Evolutionary conservation across 1,140 invertebrate species (phyloP).

Genomic region (Dreissena rostriformis): DNA sequence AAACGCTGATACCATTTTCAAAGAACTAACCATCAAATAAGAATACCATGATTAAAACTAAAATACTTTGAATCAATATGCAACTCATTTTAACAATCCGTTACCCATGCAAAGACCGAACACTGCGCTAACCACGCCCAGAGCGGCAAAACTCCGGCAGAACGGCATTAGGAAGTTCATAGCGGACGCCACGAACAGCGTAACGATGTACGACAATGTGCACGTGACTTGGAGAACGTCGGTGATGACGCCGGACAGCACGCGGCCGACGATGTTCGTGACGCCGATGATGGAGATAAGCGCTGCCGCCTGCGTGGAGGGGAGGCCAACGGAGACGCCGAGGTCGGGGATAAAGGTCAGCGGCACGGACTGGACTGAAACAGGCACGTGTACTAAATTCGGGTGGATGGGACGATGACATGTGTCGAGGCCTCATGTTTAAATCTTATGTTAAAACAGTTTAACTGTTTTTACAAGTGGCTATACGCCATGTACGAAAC

Average conservation of each 20-base stretch:
- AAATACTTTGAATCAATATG: no score
- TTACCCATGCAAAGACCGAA: slow-evolving; percentile 78
- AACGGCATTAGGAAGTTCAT: slow-evolving; percentile 67
- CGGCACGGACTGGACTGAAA: slow-evolving; percentile 71
- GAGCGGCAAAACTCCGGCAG: slow-evolving; percentile 59
- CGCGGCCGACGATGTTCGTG: slow-evolving; percentile 69
- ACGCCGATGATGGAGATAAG: slow-evolving; percentile 75
- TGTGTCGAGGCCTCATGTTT: no score
- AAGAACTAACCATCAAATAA: no score
- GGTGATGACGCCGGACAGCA: slow-evolving; percentile 69
- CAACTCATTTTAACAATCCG: no score
- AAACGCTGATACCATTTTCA: no score
- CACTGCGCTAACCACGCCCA: slow-evolving; percentile 55
- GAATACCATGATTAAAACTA: no score
- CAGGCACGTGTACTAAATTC: no score
- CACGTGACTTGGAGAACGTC: slow-evolving; percentile 66
- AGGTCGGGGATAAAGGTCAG: slow-evolving; percentile 74
- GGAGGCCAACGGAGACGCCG: slow-evolving; percentile 62
- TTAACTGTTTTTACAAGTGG: no score
- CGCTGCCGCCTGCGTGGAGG: slow-evolving; percentile 57
- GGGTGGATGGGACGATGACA: no score
- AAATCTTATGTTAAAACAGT: no score
- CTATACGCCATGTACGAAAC: no score
- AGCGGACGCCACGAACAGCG: slow-evolving; percentile 64
- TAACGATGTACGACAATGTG: slow-evolving; percentile 64